Evolutionary conservation across 2,888 invertebrate genomes (phyloP).

Genomic region (Torymus aiolomorphi): DNA sequence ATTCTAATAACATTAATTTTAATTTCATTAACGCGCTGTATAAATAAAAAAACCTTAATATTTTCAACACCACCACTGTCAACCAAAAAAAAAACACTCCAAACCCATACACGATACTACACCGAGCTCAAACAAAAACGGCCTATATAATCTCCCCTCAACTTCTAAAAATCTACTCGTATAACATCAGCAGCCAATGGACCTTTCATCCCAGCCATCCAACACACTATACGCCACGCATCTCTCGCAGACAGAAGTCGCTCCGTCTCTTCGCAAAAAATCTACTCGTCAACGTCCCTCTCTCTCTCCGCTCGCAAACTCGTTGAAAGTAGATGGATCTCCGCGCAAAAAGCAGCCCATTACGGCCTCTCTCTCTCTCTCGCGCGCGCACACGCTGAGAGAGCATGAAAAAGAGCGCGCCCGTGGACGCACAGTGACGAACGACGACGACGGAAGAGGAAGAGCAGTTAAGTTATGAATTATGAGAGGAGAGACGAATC

Average conservation of each 20-base stretch:
- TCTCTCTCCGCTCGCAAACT: conserved; percentile 6
- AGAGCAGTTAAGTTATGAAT: conserved; percentile 74
- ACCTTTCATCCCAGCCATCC: conserved; percentile 31
- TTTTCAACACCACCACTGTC: too few species aligned
- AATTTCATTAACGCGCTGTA: too few species aligned
- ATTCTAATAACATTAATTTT: too few species aligned
- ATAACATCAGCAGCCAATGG: conserved; percentile 41
- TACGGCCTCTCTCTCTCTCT: neutral
- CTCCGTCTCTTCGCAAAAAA: too few species aligned
- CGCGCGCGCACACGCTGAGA: conserved; percentile 37
- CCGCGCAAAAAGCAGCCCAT: conserved; percentile 43
- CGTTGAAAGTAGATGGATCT: conserved; percentile 54
- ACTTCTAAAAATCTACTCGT: neutral
- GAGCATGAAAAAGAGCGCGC: conserved; percentile 56
- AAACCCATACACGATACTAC: too few species aligned
- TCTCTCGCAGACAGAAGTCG: neutral
- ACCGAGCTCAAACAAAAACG: too few species aligned
- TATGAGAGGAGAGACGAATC: conserved; percentile 66
- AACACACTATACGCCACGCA: neutral
- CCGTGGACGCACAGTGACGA: conserved; percentile 55
- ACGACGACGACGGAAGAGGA: conserved; percentile 46
- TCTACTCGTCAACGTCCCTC: neutral
- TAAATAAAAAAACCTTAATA: too few species aligned
- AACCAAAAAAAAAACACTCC: too few species aligned
- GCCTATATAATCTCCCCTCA: too few species aligned